These are phyloP conservation scores for Gobio gobio DNA, from an alignment of 2,113 vertebrate species.

Conservation along the genomic window DNA sequence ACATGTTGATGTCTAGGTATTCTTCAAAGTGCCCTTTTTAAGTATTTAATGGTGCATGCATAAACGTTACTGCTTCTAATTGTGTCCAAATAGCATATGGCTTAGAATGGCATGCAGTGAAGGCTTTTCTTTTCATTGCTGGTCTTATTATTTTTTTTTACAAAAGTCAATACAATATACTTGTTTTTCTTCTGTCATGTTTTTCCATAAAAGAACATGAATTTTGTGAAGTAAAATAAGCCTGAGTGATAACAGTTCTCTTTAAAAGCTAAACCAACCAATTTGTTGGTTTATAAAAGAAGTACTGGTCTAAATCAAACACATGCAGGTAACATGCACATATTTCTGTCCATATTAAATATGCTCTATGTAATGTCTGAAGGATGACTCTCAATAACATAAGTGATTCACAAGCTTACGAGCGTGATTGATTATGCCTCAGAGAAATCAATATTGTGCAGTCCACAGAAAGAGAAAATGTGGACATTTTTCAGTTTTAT, in stretches of 20 bases:
- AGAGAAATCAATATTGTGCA: slow-evolving; percentile 70
- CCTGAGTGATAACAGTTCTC: slow-evolving; percentile 4
- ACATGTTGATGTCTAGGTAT: slow-evolving; percentile 7
- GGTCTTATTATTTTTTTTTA: neutral
- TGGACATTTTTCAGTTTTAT: slow-evolving; percentile 72
- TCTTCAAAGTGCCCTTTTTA: slow-evolving; percentile 30
- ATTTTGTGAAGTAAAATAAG: neutral
- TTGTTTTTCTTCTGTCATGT: neutral
- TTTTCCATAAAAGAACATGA: neutral
- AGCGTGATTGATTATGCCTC: slow-evolving; percentile 67
- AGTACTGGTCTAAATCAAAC: neutral
- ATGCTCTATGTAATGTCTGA: slow-evolving; percentile 51
- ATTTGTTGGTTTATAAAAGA: neutral
- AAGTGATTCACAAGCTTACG: slow-evolving; percentile 64
- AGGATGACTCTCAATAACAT: slow-evolving; percentile 66
- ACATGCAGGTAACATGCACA: neutral
- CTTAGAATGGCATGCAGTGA: neutral
- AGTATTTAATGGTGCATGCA: slow-evolving; percentile 26
- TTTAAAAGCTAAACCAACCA: neutral
- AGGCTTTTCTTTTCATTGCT: neutral
- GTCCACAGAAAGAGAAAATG: slow-evolving; percentile 52
- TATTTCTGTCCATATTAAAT: slow-evolving; percentile 16
- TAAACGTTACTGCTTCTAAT: slow-evolving; percentile 7
- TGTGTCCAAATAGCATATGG: slow-evolving; percentile 10
- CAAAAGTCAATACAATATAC: neutral